Evolutionary conservation across 2,113 vertebrate genomes (phyloP), one percentile per base, ranked within the genome.

Genomic region (Strigops habroptila): DNA sequence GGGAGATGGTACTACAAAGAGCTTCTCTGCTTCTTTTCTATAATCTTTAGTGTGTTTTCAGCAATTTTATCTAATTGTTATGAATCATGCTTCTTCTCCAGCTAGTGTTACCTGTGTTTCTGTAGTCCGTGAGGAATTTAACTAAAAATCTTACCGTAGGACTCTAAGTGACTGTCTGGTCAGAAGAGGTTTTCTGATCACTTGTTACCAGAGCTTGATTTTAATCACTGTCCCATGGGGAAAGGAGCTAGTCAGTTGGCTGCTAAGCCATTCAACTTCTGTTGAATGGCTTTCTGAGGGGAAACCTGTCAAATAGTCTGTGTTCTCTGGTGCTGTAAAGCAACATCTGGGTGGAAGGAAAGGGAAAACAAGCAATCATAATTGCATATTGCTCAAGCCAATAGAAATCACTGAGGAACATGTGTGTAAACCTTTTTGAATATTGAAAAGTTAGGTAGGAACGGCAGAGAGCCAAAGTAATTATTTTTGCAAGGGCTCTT

Each of bases 401-500:
- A 1, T 81, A 91, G 88, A 94, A 94, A 39, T 96, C 48, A 69
- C 85, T 30, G 48, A 90, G 70, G 88, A 77, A 44, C 89, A 91
- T 88, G 82, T 88, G 48, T 74, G 33, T 88, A 91, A 92, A 91
- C 93, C 82, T 94, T 95, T 93, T 57, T 92, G 88, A 96, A 94
- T 94, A 93, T 67, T 95, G 88, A 80, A 83, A 95, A 91, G 49
- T 91, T 74, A 95, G 69, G 62, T 88, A 86, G 94, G 68, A 87
- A 68, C 14, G 49, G 82, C 96, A 90, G 94, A 96, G 86, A 94
- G 96, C 82, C 90, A 91, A 93, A 93, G 49, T 91, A 85, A 90
- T 90, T 90, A 90, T 49, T 95, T 92, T 83, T 95, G 23, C 27
- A 81, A 78, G 37, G 28, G 49, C 62, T 93, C 13, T 94, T 97